phyloP scores from a whole-genome alignment of 2,113 vertebrate genomes.

The Halichoerus grypus region DNA sequence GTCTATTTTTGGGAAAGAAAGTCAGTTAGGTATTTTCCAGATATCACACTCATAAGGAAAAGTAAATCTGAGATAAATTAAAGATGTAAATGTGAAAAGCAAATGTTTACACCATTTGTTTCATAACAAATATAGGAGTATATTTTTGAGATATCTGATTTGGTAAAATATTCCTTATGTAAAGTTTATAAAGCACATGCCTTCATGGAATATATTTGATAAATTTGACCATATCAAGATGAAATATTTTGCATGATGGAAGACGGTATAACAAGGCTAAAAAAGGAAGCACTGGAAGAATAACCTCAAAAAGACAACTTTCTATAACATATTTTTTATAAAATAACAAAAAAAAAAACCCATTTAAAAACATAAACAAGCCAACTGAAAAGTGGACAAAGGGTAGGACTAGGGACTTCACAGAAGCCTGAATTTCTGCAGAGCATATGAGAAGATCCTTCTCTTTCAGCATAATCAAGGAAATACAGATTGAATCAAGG shows the following conservation, averaged over 20 bases:
- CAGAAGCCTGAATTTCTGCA: background rate
- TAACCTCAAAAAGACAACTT: background rate
- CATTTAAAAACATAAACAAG: background rate
- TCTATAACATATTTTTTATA: background rate
- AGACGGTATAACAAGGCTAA: background rate
- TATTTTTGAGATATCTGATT: background rate
- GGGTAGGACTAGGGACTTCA: background rate
- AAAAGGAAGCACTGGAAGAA: background rate
- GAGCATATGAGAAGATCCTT: background rate
- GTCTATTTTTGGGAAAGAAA: background rate
- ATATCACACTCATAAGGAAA: background rate
- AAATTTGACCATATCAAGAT: background rate
- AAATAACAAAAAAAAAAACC: background rate
- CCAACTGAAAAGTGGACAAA: background rate
- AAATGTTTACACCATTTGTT: background rate
- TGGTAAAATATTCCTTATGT: background rate
- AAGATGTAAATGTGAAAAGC: background rate
- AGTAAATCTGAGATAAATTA: background rate
- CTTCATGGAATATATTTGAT: background rate
- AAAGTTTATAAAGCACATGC: background rate
- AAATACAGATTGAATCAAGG: background rate
- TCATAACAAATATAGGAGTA: background rate
- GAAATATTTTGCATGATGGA: background rate
- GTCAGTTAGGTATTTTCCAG: background rate
- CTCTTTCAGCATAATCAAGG: background rate